Evolutionary conservation across 2,888 invertebrate species (phyloP).

Genomic region (Ethmia dodecea): DNA sequence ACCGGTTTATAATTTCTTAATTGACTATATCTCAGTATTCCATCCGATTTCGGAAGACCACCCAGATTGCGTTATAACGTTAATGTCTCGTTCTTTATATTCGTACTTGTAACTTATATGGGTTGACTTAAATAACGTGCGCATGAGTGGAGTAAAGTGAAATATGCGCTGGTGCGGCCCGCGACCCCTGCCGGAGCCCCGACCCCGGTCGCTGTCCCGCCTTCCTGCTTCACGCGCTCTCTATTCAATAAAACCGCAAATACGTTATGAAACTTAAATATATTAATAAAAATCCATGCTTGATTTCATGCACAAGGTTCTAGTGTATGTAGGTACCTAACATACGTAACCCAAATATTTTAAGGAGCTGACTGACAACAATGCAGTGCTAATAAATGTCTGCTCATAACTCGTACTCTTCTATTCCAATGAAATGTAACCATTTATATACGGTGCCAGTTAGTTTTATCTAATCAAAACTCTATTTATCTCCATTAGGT

Average conservation of each 20-base stretch:
- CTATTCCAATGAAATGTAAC: constrained; percentile 1
- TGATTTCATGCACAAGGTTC: constrained; percentile 7
- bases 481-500: constrained; percentile 62
- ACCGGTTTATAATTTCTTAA: constrained; percentile 27
- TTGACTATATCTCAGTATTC: constrained; percentile 27
- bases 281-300: constrained; percentile 4
- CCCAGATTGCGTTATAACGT: constrained; percentile 40
- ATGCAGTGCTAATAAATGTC: neutral
- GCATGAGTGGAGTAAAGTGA: constrained; percentile 17
- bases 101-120: constrained; percentile 27
- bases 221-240: constrained; percentile 1
- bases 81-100: constrained; percentile 19
- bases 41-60: constrained; percentile 37
- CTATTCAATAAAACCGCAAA: constrained; percentile 14
- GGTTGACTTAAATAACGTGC: constrained; percentile 27
- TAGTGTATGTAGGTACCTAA: too few species aligned
- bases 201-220: neutral
- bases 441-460: neutral
- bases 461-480: constrained; percentile 37
- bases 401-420: too few species aligned
- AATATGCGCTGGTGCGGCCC: constrained; percentile 20
- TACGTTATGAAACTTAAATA: constrained; percentile 5
- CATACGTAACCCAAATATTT: too few species aligned
- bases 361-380: too few species aligned
- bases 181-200: constrained; percentile 18